Evolutionary conservation across 2,113 vertebrate genomes (phyloP).

Genomic region (Pyxicephalus adspersus): DNA sequence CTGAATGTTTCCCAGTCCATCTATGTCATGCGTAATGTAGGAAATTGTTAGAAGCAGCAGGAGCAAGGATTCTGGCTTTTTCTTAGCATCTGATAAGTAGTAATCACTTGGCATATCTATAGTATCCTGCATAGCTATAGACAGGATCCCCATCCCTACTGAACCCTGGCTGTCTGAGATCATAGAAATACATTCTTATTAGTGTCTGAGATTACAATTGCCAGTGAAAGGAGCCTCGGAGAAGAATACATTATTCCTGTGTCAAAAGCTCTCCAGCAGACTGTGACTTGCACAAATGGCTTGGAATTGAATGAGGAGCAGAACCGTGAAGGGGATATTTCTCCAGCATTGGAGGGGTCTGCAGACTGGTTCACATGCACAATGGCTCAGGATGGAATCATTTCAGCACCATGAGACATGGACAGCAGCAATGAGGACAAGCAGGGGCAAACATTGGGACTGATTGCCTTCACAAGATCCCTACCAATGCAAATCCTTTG

Average conservation of each 20-base stretch:
- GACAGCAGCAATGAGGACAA: conserved; percentile 27
- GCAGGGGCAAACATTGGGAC: neutral
- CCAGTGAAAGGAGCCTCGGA: conserved; percentile 24
- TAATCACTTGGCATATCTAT: neutral
- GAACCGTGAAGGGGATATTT: conserved; percentile 47
- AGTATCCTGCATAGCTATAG: neutral
- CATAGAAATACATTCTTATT: conserved; percentile 24
- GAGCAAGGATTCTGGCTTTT: neutral
- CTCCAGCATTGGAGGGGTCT: conserved; percentile 11
- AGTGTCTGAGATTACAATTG: conserved; percentile 37
- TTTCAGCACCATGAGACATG: conserved; percentile 47
- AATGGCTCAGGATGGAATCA: neutral
- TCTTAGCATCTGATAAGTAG: neutral
- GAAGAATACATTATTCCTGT: conserved; percentile 47
- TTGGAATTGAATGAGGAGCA: conserved; percentile 41
- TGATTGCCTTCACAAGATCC: neutral
- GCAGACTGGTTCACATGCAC: conserved; percentile 25
- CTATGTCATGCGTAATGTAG: neutral
- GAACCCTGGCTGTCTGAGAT: neutral
- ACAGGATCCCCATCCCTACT: neutral
- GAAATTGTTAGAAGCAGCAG: neutral
- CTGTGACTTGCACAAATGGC: conserved; percentile 54
- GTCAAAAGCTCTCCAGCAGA: conserved; percentile 47
- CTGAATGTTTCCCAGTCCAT: neutral
- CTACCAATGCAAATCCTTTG: neutral